These are phyloP conservation scores for Gonioctena quinquepunctata DNA, from an alignment of 1,140 invertebrate genomes.

Conservation along the genomic window DNA sequence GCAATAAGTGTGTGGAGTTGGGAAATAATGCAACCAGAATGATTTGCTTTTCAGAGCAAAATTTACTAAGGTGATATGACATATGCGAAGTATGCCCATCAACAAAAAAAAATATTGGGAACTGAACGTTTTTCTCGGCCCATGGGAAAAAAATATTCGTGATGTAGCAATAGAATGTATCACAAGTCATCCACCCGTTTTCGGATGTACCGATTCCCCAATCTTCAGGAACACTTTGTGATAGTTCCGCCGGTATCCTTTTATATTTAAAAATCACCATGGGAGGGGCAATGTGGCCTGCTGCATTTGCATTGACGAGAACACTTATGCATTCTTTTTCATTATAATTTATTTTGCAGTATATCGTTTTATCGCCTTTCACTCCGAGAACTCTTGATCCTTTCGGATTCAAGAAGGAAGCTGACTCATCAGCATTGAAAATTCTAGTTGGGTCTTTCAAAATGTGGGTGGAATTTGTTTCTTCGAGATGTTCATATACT, in stretches of 20 bases:
- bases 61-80: conserved; percentile 34
- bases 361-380: conserved; percentile 10
- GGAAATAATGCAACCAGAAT: conserved; percentile 44
- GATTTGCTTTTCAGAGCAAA: conserved; percentile 40
- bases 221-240: conserved; percentile 29
- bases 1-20: conserved; percentile 50
- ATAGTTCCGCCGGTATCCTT: conserved; percentile 37
- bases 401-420: neutral
- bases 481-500: neutral
- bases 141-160: conserved; percentile 12
- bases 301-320: conserved; percentile 21
- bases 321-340: conserved; percentile 28
- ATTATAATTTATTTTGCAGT: neutral
- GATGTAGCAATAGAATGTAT: conserved; percentile 54
- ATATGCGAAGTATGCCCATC: conserved; percentile 56
- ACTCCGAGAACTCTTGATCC: neutral
- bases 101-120: conserved; percentile 53
- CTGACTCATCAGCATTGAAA: neutral
- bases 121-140: conserved; percentile 33
- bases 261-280: conserved; percentile 54
- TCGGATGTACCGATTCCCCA: conserved; percentile 52
- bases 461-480: neutral
- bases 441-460: neutral
- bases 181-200: conserved; percentile 55
- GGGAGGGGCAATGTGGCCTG: conserved; percentile 33